Evolutionary conservation across 2,113 vertebrate genomes (phyloP).

Genomic region (Mustela nigripes): DNA sequence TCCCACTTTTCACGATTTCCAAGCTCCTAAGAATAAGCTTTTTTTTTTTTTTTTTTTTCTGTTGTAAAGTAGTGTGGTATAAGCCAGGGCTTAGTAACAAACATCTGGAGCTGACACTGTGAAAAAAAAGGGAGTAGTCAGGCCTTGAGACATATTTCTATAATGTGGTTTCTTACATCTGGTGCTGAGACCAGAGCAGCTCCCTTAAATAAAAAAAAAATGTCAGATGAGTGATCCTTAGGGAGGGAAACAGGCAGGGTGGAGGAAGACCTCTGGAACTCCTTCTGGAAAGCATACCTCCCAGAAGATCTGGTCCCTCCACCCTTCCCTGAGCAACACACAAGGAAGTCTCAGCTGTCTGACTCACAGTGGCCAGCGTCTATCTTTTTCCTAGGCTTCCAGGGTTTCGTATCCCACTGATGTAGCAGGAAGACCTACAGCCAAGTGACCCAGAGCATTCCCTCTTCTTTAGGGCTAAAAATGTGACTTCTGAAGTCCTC

Average conservation of each 20-base stretch:
- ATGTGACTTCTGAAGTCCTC: slow-evolving; percentile 66
- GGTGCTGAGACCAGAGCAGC: slow-evolving; percentile 72
- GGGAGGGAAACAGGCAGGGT: slow-evolving; percentile 61
- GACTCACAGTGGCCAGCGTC: slow-evolving; percentile 24
- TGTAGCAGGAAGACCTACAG: background rate
- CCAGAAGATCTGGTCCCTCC: slow-evolving; percentile 58
- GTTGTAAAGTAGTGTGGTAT: background rate
- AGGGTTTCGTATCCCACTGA: slow-evolving; percentile 19
- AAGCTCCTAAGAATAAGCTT: slow-evolving; percentile 12
- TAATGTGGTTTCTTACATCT: slow-evolving; percentile 81
- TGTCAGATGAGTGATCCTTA: slow-evolving; percentile 65
- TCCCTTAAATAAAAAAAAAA: slow-evolving; percentile 60
- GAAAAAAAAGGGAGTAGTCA: slow-evolving; percentile 73
- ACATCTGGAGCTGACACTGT: slow-evolving; percentile 68
- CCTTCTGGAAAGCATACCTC: slow-evolving; percentile 59
- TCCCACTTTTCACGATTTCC: background rate
- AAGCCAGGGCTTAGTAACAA: slow-evolving; percentile 54
- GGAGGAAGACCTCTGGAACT: slow-evolving; percentile 50
- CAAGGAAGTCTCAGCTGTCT: slow-evolving; percentile 56
- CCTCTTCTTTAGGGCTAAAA: slow-evolving; percentile 47
- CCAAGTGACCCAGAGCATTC: slow-evolving; percentile 45
- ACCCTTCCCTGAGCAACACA: slow-evolving; percentile 30
- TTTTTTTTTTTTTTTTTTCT: background rate
- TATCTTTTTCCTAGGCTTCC: slow-evolving; percentile 7
- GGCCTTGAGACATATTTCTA: slow-evolving; percentile 66